Evolutionary conservation across 2,113 vertebrate genomes (phyloP).

Genomic region (Lophochroa leadbeateri): DNA sequence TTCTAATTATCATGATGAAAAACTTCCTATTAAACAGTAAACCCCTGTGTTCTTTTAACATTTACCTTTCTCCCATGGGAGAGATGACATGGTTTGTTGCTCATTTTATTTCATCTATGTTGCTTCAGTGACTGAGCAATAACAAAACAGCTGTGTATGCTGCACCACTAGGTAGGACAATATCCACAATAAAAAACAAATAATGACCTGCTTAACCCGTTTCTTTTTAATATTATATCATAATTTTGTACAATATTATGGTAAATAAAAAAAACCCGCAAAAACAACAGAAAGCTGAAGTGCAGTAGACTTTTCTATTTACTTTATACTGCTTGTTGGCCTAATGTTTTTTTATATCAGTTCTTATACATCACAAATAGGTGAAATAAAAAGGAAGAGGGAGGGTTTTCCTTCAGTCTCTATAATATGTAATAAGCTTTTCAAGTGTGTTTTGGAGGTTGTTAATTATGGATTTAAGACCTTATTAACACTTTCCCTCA

Average conservation of each 20-base stretch:
- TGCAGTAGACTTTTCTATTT: background rate
- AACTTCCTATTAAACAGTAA: constrained; percentile 59
- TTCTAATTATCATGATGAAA: constrained; percentile 65
- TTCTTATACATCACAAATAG: background rate
- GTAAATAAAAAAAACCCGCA: background rate
- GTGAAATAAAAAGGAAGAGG: background rate
- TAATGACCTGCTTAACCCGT: background rate
- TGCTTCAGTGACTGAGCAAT: constrained; percentile 48
- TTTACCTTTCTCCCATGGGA: constrained; percentile 58
- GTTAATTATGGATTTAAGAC: background rate
- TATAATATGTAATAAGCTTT: background rate
- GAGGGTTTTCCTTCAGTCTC: background rate
- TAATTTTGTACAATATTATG: background rate
- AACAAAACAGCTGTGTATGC: background rate
- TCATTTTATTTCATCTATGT: constrained; percentile 46
- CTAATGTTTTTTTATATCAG: background rate
- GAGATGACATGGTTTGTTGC: constrained; percentile 63
- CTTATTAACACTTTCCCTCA: background rate
- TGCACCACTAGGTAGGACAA: background rate
- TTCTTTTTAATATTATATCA: background rate
- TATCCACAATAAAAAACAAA: background rate
- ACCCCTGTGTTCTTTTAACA: constrained; percentile 51
- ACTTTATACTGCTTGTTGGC: background rate
- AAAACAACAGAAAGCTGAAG: background rate
- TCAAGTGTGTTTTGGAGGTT: background rate